Evolutionary conservation across 2,797 vertebrate species (phyloP), one percentile per base, ranked within the genome.

Genomic region (Phoxinus dragarum): DNA sequence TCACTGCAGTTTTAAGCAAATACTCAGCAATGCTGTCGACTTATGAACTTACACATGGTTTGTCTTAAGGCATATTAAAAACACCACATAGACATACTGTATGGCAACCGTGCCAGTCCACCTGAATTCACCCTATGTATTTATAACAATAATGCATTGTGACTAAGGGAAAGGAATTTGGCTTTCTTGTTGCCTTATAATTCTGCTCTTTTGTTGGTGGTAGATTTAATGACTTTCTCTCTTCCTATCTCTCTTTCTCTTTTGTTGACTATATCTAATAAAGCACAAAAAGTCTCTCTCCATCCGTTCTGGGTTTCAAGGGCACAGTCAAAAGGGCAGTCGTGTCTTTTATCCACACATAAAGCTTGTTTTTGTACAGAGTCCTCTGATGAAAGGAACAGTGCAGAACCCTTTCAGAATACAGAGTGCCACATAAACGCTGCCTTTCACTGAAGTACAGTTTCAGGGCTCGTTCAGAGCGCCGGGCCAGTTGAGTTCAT

Each of bases 221-320:
- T 82, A 72, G 42, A 83, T 76, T 88, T 34, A 72, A 84, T 87
- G 87, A 84, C 66, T 44, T 19, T 78, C 74, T 84, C 69, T 31
- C 69, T 54, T 54, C 17, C 52, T 64, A 42, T 80, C 61, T 61
- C 14, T 88, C 76, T 75, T 77, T 83, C 74, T 82, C 88, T 89
- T 91, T 90, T 90, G 88, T 91, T 89, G 85, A 88, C 85, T 86
- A 87, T 89, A 91, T 91, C 89, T 89, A 91, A 92, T 91, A 90
- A 90, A 86, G 84, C 87, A 90, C 85, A 90, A 90, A 90, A 87
- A 56, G 85, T 69, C 72, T 78, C 81, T 47, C 84, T 84, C 79
- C 82, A 86, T 87, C 88, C 86, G 67, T 89, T 88, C 82, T 87
- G 87, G 86, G 81, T 86, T 91, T 91, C 91, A 92, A 92, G 91